These are phyloP conservation scores for Acomys russatus DNA, from an alignment of 2,797 vertebrate genomes.

Conservation along the genomic window DNA sequence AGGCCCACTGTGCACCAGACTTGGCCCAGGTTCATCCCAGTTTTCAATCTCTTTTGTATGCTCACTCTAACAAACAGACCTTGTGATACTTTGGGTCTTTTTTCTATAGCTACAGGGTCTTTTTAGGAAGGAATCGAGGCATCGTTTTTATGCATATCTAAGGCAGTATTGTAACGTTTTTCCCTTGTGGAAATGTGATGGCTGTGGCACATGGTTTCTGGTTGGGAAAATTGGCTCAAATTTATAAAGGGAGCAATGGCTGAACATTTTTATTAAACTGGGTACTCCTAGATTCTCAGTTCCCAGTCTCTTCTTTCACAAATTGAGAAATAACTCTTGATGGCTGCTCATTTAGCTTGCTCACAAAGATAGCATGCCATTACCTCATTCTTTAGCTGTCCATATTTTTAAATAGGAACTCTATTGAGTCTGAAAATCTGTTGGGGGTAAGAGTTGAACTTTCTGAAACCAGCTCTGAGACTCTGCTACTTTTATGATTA, in stretches of 20 bases:
- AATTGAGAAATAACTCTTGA: not conserved
- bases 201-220: not conserved
- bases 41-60: not conserved
- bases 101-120: not conserved
- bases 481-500: conserved; percentile 55
- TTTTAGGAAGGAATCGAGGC: not conserved
- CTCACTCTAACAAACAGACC: not conserved
- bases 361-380: not conserved
- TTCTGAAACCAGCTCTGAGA: conserved; percentile 13
- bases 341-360: not conserved
- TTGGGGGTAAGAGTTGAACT: not conserved
- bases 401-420: not conserved
- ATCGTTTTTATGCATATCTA: not conserved
- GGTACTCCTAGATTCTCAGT: not conserved
- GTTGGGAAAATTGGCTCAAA: not conserved
- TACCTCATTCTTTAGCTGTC: not conserved
- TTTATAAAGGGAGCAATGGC: not conserved
- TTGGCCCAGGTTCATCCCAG: not conserved
- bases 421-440: not conserved
- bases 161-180: not conserved
- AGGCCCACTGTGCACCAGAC: not conserved
- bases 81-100: not conserved
- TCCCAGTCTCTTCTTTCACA: not conserved
- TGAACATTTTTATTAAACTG: not conserved
- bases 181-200: not conserved